Evolutionary conservation across 2,888 invertebrate species (phyloP).

Genomic region (Lumbricus terrestris): DNA sequence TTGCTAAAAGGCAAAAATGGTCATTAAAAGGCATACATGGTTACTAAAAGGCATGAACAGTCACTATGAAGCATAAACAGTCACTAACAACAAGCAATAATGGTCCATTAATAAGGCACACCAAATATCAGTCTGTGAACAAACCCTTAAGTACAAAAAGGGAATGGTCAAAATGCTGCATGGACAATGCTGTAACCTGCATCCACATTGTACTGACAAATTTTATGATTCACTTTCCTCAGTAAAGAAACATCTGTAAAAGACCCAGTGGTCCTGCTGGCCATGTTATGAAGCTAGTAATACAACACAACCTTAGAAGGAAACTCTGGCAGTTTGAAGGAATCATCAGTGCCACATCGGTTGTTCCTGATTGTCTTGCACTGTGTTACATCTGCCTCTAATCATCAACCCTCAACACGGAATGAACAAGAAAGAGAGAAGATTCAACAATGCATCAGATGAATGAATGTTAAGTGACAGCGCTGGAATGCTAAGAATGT

Average conservation of each 20-base stretch:
- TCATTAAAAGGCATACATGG: background rate
- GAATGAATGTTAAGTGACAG: background rate
- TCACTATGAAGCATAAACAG: background rate
- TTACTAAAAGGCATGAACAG: background rate
- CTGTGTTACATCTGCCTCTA: background rate
- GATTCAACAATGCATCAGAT: background rate
- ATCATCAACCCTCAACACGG: background rate
- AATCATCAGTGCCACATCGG: background rate
- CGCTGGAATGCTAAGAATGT: slow-evolving; percentile 40
- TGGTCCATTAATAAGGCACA: background rate
- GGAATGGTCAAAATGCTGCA: background rate
- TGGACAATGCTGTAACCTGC: no score
- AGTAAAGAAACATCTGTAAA: background rate
- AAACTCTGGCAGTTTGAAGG: background rate
- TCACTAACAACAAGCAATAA: background rate
- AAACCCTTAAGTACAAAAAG: background rate
- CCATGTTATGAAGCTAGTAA: no score
- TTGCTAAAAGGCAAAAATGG: background rate
- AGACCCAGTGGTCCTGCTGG: no score
- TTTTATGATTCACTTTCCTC: background rate
- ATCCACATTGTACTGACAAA: background rate
- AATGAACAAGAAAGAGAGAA: background rate
- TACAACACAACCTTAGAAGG: background rate
- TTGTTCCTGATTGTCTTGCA: background rate
- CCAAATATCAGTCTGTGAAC: background rate